A percentile compares a stretch with the other conserved stretches of the same genome.
These are phyloP conservation scores for Cyclophora albipunctata DNA, from an alignment of 2,888 invertebrate species.

Conservation along the genomic window DNA sequence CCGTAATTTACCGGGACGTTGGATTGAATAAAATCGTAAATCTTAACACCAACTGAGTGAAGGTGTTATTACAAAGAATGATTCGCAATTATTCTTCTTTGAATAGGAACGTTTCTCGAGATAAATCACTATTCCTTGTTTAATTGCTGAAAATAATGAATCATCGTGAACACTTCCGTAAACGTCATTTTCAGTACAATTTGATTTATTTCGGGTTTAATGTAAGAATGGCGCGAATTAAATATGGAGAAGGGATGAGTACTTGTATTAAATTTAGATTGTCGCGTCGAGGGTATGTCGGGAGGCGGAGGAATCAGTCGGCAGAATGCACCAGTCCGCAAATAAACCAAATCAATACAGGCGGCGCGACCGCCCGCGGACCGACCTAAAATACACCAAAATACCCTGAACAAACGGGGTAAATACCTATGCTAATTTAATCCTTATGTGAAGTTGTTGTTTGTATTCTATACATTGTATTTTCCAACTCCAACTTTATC, in stretches of 20 bases:
- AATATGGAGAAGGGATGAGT: constrained; percentile 11
- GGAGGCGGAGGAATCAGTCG: constrained; percentile 20
- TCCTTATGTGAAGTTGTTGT: too few species aligned
- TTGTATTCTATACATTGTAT: too few species aligned
- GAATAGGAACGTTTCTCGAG: constrained; percentile 35
- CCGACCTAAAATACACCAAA: constrained; percentile 24
- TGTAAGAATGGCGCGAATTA: background rate
- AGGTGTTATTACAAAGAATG: constrained; percentile 62
- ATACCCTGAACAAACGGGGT: constrained; percentile 6
- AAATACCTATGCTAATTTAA: too few species aligned
- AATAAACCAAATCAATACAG: constrained; percentile 60
- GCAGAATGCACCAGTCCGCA: constrained; percentile 42
- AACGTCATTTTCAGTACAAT: background rate
- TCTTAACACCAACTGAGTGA: constrained; percentile 59
- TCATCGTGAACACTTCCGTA: background rate
- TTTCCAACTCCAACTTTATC: too few species aligned
- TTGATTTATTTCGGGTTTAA: constrained; percentile 1
- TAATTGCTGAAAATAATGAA: constrained; percentile 4
- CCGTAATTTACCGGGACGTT: constrained; percentile 67
- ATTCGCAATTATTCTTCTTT: constrained; percentile 49
- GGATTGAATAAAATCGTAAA: constrained; percentile 73
- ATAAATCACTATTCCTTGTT: constrained; percentile 28
- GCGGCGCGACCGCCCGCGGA: constrained; percentile 21
- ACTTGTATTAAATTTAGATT: constrained; percentile 29
- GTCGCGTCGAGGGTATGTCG: constrained; percentile 20